Percentiles rank a stretch among this genome's conserved stretches.
Evolutionary conservation across 2,888 invertebrate genomes (phyloP).

Genomic region (Metalampra italica): DNA sequence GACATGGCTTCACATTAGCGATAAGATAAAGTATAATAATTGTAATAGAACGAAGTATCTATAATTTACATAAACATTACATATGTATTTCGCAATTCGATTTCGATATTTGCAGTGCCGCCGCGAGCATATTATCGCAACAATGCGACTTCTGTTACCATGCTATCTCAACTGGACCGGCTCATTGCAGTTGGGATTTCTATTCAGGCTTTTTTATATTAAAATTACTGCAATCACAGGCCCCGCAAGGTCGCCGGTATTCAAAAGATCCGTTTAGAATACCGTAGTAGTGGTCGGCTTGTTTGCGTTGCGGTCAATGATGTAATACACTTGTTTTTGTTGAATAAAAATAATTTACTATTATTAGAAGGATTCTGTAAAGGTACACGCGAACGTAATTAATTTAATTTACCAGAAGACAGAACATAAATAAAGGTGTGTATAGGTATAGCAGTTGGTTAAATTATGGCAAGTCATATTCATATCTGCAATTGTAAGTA

Average conservation of each 20-base stretch:
- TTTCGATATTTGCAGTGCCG: background rate
- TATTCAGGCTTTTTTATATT: slow-evolving; percentile 8
- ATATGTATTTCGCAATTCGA: too few relatives aligned
- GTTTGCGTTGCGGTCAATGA: slow-evolving; percentile 18
- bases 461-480: background rate
- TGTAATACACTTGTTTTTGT: slow-evolving; percentile 21
- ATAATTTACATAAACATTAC: too few relatives aligned
- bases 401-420: too few relatives aligned
- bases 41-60: too few relatives aligned
- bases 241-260: slow-evolving; percentile 17
- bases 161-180: background rate
- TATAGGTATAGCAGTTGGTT: background rate
- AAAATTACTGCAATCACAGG: slow-evolving; percentile 10
- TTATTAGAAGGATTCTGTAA: background rate
- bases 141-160: background rate
- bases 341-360: background rate
- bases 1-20: too few relatives aligned
- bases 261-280: slow-evolving; percentile 25
- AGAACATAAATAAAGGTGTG: background rate
- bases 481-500: background rate
- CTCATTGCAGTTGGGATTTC: slow-evolving; percentile 6
- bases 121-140: background rate
- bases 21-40: too few relatives aligned
- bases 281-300: slow-evolving; percentile 18
- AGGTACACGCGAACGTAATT: background rate